Evolutionary conservation across 1,140 invertebrate genomes (phyloP).

Genomic region (Yoshiicerus persimilis): DNA sequence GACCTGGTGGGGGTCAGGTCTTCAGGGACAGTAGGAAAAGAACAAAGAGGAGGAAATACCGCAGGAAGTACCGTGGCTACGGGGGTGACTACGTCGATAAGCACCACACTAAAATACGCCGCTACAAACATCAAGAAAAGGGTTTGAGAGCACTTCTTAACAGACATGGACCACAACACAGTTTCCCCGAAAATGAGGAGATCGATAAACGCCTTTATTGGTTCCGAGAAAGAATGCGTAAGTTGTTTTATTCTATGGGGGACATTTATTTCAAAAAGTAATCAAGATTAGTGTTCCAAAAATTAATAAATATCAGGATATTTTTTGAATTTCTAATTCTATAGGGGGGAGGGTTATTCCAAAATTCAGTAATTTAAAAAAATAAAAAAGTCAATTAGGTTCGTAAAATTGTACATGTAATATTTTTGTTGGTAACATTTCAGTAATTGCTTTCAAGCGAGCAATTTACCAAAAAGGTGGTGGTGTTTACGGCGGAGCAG

Average conservation of each 20-base stretch:
- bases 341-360: no score
- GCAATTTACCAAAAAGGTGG: not conserved
- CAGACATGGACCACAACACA: not conserved
- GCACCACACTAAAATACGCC: not conserved
- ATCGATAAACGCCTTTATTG: not conserved
- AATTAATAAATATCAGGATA: no score
- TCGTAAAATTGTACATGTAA: not conserved
- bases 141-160: not conserved
- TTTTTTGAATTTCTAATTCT: no score
- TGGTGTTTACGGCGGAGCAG: not conserved
- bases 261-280: no score
- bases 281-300: no score
- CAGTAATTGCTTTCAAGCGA: not conserved
- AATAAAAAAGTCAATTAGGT: no score
- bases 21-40: not conserved
- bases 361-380: no score
- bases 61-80: not conserved
- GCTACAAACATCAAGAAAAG: not conserved
- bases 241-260: no score
- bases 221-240: not conserved
- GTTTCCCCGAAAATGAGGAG: not conserved
- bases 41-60: not conserved
- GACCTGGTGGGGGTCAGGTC: not conserved
- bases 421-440: not conserved
- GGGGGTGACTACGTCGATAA: not conserved